Evolutionary conservation across 2,888 invertebrate species (phyloP).

Genomic region (Noctua janthe): DNA sequence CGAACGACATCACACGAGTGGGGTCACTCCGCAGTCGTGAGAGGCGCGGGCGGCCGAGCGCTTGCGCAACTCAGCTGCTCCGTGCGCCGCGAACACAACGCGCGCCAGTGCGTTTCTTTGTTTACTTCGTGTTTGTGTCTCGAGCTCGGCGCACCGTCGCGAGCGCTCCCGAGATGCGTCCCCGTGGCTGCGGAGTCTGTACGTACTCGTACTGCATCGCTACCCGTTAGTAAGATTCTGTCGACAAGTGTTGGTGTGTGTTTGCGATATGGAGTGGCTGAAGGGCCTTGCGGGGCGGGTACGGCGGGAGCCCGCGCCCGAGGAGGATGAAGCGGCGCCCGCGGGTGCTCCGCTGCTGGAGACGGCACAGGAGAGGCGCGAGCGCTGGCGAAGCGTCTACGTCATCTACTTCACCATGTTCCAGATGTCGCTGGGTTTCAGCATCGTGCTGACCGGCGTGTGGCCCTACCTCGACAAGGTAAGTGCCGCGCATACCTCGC

Average conservation of each 20-base stretch:
- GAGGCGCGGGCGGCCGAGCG: constrained; percentile 59
- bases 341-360: constrained; percentile 87
- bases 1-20: constrained; percentile 58
- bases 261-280: constrained; percentile 78
- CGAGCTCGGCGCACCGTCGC: constrained; percentile 20
- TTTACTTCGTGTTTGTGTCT: constrained; percentile 62
- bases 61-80: constrained; percentile 55
- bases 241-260: constrained; percentile 46
- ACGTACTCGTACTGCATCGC: not conserved
- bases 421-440: constrained; percentile 96
- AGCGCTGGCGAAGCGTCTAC: constrained; percentile 95
- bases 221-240: constrained; percentile 16
- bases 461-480: constrained; percentile 97
- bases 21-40: constrained; percentile 59
- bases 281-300: constrained; percentile 73
- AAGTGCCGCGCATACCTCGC: constrained; percentile 59
- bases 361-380: constrained; percentile 91
- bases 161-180: constrained; percentile 36
- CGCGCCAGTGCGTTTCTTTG: constrained; percentile 63
- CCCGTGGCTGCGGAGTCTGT: constrained; percentile 7
- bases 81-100: constrained; percentile 8
- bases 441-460: constrained; percentile 96
- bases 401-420: constrained; percentile 97
- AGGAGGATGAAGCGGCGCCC: constrained; percentile 38
- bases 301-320: constrained; percentile 48